These are phyloP conservation scores for Pogonomyrmex californicus DNA, from an alignment of 1,140 invertebrate genomes.

Conservation along the genomic window DNA sequence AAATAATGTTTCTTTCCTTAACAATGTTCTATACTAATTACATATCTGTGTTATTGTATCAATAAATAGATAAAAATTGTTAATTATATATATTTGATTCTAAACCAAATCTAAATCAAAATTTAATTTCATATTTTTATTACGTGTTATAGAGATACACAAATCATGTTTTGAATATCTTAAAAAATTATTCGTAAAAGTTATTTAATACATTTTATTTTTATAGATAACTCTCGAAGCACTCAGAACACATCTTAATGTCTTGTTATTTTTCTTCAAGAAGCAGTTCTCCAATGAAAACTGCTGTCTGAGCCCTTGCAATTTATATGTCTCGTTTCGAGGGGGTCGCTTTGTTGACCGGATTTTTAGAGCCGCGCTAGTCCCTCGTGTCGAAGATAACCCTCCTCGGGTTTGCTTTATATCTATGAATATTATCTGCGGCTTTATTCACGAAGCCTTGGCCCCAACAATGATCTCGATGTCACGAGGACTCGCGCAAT, in stretches of 20 bases:
- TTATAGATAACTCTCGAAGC: neutral
- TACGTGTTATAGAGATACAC: neutral
- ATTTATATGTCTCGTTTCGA: conserved; percentile 50
- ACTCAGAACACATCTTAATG: conserved; percentile 3
- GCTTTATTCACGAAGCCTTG: conserved; percentile 76
- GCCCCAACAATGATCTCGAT: conserved; percentile 73
- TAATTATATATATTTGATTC: neutral
- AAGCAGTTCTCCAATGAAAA: conserved; percentile 17
- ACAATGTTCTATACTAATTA: neutral
- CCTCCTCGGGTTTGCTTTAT: conserved; percentile 70
- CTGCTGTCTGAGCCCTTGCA: conserved; percentile 15
- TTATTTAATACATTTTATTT: conserved; percentile 8
- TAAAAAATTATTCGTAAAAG: neutral
- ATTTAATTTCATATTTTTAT: neutral
- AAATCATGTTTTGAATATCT: neutral
- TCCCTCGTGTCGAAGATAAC: conserved; percentile 78
- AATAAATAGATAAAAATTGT: neutral
- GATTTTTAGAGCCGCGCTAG: conserved; percentile 76
- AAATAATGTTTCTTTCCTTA: neutral
- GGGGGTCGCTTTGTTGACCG: conserved; percentile 52
- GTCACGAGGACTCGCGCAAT: conserved; percentile 75
- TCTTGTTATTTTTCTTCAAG: conserved; percentile 20
- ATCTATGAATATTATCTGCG: conserved; percentile 81
- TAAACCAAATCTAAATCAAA: neutral
- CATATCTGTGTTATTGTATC: neutral